A percentile compares a stretch with the other conserved stretches of the same genome.
Evolutionary conservation across 2,113 vertebrate species (phyloP).

Genomic region (Salvelinus namaycush): DNA sequence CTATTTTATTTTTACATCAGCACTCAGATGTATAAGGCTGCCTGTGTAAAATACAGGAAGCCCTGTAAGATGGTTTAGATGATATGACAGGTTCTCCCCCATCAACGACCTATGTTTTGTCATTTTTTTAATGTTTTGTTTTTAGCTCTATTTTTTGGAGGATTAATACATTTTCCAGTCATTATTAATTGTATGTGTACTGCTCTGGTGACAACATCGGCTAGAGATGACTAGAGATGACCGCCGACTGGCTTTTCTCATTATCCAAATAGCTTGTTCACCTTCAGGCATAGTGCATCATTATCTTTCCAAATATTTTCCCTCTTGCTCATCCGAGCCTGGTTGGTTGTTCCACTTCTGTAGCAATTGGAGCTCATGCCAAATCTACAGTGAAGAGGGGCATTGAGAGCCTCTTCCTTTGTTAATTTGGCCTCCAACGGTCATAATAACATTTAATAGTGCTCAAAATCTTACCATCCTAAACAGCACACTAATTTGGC

Average conservation of each 20-base stretch:
- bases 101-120: background rate
- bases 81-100: background rate
- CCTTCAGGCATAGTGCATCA: background rate
- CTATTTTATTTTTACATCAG: too few species aligned
- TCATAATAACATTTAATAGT: background rate
- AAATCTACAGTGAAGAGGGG: background rate
- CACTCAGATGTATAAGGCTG: background rate
- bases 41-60: background rate
- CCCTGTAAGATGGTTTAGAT: background rate
- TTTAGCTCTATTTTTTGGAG: background rate
- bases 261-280: conserved; percentile 6
- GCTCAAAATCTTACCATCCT: background rate
- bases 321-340: background rate
- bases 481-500: background rate
- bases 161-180: background rate
- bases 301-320: background rate
- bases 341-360: background rate
- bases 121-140: background rate
- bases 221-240: background rate
- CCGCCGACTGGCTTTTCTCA: background rate
- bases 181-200: background rate
- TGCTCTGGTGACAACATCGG: background rate
- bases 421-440: background rate
- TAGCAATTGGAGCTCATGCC: background rate
- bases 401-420: background rate